These are phyloP conservation scores for Parnassius apollo DNA, from an alignment of 2,888 invertebrate species.

Conservation along the genomic window DNA sequence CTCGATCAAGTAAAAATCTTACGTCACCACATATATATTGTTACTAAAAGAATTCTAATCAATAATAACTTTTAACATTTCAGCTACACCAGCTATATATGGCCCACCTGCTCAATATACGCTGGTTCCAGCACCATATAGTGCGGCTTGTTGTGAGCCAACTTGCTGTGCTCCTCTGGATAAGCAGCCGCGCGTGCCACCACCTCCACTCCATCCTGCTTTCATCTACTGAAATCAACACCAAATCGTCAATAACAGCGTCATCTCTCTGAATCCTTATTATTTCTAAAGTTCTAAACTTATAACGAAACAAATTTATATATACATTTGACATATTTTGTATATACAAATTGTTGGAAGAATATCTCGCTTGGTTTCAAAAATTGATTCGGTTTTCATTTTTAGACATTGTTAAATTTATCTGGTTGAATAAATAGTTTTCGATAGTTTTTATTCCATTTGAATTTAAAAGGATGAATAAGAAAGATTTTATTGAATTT, in stretches of 20 bases:
- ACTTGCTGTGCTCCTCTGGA: constrained; percentile 69
- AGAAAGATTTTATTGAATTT: constrained; percentile 17
- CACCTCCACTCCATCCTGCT: constrained; percentile 67
- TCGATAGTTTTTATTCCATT: constrained; percentile 16
- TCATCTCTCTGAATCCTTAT: constrained; percentile 6
- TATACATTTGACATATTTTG: background rate
- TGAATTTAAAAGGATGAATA: too few relatives aligned
- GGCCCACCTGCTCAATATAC: constrained; percentile 68
- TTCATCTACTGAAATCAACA: constrained; percentile 62
- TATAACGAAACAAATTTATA: too few relatives aligned
- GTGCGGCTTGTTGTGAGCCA: constrained; percentile 66
- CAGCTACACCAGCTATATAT: constrained; percentile 68
- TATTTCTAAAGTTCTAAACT: constrained; percentile 2
- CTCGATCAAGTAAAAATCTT: too few relatives aligned
- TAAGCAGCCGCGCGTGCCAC: constrained; percentile 66
- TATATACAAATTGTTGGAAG: background rate
- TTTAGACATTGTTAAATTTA: background rate
- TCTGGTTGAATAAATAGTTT: constrained; percentile 14
- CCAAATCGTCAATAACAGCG: constrained; percentile 29
- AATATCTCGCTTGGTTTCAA: constrained; percentile 7
- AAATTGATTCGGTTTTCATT: constrained; percentile 6
- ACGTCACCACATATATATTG: too few relatives aligned
- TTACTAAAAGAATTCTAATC: background rate
- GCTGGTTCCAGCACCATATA: constrained; percentile 67
- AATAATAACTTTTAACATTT: constrained; percentile 29